Conservation (phyloP, 2,797 vertebrate genomes). For the Zonotrichia albicollis region DNA sequence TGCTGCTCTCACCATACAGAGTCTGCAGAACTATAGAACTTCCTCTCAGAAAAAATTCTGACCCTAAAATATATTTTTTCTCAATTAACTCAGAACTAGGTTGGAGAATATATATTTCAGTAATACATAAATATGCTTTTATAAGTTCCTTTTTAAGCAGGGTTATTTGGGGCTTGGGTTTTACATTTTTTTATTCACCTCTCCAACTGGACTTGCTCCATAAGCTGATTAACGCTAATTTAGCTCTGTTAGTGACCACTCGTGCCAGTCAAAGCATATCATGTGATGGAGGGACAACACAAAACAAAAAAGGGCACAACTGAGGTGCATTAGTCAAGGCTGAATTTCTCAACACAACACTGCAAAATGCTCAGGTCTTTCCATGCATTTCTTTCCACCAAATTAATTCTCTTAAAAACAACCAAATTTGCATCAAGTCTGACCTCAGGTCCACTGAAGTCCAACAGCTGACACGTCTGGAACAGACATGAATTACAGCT, state of each 20-base stretch:
- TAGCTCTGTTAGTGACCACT: not conserved
- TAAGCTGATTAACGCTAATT: not conserved
- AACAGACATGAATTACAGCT: not conserved
- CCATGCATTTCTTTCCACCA: not conserved
- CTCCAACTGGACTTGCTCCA: not conserved
- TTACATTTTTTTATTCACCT: not conserved
- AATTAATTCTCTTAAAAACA: not conserved
- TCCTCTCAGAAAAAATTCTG: not conserved
- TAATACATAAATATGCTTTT: not conserved
- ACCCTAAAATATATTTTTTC: not conserved
- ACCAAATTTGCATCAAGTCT: not conserved
- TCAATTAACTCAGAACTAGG: not conserved
- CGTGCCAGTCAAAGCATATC: not conserved
- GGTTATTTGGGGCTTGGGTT: not conserved
- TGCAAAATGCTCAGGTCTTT: not conserved
- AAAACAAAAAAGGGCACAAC: not conserved
- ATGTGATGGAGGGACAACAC: not conserved
- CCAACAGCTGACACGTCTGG: not conserved
- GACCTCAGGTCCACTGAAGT: not conserved
- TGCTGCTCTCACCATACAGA: accelerated
- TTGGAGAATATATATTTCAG: not conserved
- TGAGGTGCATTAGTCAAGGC: not conserved
- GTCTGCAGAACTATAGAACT: accelerated
- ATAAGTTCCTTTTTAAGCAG: not conserved
- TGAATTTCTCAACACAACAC: not conserved